phyloP scores from a whole-genome alignment of 1,140 invertebrate genomes.

The Aethina tumida region DNA sequence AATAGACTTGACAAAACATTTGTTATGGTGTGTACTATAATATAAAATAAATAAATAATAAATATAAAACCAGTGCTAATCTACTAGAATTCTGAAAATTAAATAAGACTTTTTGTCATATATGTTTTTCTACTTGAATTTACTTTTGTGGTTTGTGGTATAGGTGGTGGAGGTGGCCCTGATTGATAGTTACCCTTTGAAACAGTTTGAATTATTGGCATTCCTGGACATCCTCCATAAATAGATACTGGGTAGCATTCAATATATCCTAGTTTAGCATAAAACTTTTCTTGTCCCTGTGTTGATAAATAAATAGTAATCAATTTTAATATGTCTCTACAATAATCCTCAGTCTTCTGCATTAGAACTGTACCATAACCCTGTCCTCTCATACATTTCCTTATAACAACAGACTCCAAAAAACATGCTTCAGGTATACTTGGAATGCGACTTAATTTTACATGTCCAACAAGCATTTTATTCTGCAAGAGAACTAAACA shows the following conservation, averaged over 20 bases:
- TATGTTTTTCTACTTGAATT: constrained; percentile 23
- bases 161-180: constrained; percentile 17
- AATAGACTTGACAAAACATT: neutral
- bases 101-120: constrained; percentile 25
- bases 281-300: constrained; percentile 66
- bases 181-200: constrained; percentile 1
- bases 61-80: too few species aligned
- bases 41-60: too few species aligned
- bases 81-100: too few species aligned
- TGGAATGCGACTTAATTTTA: constrained; percentile 59
- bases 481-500: constrained; percentile 56
- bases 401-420: constrained; percentile 68
- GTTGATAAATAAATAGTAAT: constrained; percentile 62
- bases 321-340: constrained; percentile 45
- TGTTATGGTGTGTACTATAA: neutral
- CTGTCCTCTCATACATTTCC: constrained; percentile 53
- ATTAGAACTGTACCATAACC: constrained; percentile 63
- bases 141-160: constrained; percentile 1
- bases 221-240: constrained; percentile 44
- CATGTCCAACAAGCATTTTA: constrained; percentile 56
- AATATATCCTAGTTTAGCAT: constrained; percentile 61
- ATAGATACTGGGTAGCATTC: constrained; percentile 58
- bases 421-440: constrained; percentile 56
- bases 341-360: constrained; percentile 58
- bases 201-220: constrained; percentile 5